phyloP scores from a whole-genome alignment of 1,140 invertebrate genomes.

The Zaprionus vittiger region DNA sequence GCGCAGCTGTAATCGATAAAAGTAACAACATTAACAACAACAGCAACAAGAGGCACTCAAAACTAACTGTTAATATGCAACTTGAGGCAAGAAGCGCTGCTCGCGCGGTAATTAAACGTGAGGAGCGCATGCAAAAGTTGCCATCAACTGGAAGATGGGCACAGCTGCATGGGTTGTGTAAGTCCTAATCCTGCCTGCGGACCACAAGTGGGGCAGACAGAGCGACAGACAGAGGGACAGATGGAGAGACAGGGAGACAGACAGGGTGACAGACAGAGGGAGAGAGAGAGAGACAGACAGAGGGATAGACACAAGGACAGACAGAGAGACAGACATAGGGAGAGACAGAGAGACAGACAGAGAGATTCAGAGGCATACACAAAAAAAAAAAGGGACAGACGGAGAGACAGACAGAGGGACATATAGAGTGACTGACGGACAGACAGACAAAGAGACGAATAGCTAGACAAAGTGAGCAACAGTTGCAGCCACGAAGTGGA shows the following conservation, averaged over 20 bases:
- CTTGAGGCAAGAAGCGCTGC: constrained; percentile 21
- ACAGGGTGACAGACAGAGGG: neutral
- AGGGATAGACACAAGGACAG: neutral
- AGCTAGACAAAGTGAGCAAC: neutral
- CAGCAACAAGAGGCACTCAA: neutral
- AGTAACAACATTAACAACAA: neutral
- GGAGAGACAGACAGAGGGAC: too few relatives aligned
- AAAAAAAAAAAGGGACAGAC: constrained; percentile 32
- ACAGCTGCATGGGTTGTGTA: constrained; percentile 51
- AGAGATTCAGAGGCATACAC: too few relatives aligned
- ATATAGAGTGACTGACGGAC: constrained; percentile 28
- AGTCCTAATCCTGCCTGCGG: constrained; percentile 66
- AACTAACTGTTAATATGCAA: constrained; percentile 7
- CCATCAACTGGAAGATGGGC: constrained; percentile 26
- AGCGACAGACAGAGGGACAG: constrained; percentile 10
- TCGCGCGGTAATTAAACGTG: constrained; percentile 12
- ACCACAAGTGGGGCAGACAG: constrained; percentile 46
- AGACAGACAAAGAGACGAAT: constrained; percentile 11
- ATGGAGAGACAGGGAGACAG: constrained; percentile 31
- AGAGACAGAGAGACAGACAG: constrained; percentile 1
- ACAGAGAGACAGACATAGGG: constrained; percentile 32
- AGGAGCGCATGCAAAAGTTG: constrained; percentile 11
- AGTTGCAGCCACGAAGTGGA: constrained; percentile 60
- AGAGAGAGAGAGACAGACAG: constrained; percentile 31
- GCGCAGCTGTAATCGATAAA: constrained; percentile 8